phyloP scores from a whole-genome alignment of 2,888 invertebrate species.

The Cetonia aurata region DNA sequence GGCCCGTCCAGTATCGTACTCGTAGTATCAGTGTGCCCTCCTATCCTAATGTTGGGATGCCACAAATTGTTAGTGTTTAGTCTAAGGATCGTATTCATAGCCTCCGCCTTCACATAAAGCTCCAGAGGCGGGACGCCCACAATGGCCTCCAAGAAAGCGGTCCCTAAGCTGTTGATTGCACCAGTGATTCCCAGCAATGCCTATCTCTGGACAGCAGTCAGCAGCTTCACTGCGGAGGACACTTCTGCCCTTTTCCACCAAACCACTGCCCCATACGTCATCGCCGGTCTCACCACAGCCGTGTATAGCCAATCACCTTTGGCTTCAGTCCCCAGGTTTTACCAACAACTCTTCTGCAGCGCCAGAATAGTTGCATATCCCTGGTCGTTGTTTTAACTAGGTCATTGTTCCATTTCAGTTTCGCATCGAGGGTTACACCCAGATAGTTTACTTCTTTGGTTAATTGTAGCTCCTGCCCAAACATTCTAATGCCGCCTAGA shows the following conservation, averaged over 20 bases:
- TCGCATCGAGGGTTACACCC: not conserved
- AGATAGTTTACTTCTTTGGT: not conserved
- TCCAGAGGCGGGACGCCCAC: not conserved
- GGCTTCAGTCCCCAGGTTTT: constrained; percentile 5
- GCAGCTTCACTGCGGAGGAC: not conserved
- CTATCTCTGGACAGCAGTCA: not conserved
- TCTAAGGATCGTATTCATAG: not conserved
- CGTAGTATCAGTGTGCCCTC: not conserved
- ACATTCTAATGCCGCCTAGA: not conserved
- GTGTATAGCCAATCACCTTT: constrained; percentile 1
- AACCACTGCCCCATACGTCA: not conserved
- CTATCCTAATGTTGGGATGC: too few relatives aligned
- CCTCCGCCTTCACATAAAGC: not conserved
- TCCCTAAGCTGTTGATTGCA: not conserved
- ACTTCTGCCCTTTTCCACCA: constrained; percentile 12
- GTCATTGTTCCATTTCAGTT: not conserved
- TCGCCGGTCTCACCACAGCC: not conserved
- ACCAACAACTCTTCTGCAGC: not conserved
- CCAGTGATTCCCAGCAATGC: constrained; percentile 5
- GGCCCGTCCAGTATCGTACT: not conserved
- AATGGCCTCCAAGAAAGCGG: not conserved
- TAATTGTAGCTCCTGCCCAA: constrained; percentile 1
- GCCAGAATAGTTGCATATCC: not conserved
- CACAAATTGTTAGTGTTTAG: not conserved
- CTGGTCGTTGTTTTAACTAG: not conserved